A percentile compares a stretch with the other conserved stretches of the same genome.
These are phyloP conservation scores for Eupithecia dodoneata DNA, from an alignment of 2,888 invertebrate genomes.

Conservation along the genomic window DNA sequence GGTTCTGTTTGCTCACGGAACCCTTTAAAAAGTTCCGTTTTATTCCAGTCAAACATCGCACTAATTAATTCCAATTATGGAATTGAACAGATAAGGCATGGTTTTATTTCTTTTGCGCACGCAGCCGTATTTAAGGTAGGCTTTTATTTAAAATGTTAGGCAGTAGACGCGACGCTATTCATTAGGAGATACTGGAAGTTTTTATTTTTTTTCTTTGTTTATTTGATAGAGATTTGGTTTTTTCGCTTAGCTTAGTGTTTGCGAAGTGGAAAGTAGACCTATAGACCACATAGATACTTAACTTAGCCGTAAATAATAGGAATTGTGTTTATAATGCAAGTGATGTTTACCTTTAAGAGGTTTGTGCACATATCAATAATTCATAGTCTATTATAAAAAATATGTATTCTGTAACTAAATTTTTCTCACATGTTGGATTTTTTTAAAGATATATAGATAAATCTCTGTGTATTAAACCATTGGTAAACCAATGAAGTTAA, in stretches of 20 bases:
- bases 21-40: constrained; percentile 38
- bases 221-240: neutral
- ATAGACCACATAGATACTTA: neutral
- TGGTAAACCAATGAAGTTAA: too few species aligned
- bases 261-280: neutral
- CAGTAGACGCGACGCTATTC: constrained; percentile 26
- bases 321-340: too few species aligned
- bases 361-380: too few species aligned
- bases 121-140: constrained; percentile 35
- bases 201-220: too few species aligned
- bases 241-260: neutral
- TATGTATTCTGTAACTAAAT: too few species aligned
- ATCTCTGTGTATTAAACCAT: too few species aligned
- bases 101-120: constrained; percentile 45
- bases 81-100: constrained; percentile 45
- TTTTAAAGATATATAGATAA: too few species aligned
- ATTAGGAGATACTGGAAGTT: constrained; percentile 1
- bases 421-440: too few species aligned
- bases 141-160: constrained; percentile 29
- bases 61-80: constrained; percentile 48
- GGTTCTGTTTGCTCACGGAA: constrained; percentile 13
- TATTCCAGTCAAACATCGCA: constrained; percentile 39
- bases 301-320: too few species aligned
- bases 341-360: too few species aligned
- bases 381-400: too few species aligned